phyloP scores from a whole-genome alignment of 2,888 invertebrate genomes.

The Cheilosia impressa region DNA sequence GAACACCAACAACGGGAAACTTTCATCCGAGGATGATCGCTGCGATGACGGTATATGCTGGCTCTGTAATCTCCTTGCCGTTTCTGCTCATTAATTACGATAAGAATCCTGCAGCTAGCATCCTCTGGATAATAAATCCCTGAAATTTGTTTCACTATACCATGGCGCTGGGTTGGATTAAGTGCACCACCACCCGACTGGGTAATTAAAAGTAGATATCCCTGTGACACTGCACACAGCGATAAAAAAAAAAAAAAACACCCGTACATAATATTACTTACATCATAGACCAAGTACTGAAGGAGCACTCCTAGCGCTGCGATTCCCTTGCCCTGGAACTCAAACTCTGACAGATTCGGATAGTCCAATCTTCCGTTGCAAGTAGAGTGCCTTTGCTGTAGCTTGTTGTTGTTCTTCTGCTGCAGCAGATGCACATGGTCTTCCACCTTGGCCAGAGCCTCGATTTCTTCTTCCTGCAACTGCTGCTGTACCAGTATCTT shows the following conservation, averaged over 20 bases:
- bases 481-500: conserved; percentile 60
- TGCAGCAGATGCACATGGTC: conserved; percentile 52
- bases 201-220: conserved; percentile 60
- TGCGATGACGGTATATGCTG: conserved; percentile 34
- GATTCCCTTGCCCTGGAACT: conserved; percentile 86
- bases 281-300: conserved; percentile 92
- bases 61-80: conserved; percentile 33
- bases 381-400: conserved; percentile 79
- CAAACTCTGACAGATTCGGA: conserved; percentile 76
- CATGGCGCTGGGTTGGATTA: conserved; percentile 44
- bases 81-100: conserved; percentile 69
- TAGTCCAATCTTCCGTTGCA: conserved; percentile 78
- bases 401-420: conserved; percentile 63
- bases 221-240: conserved; percentile 2
- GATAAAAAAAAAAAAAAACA: background rate
- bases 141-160: conserved; percentile 47
- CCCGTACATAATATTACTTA: conserved; percentile 83
- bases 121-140: conserved; percentile 64
- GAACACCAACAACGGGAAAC: background rate
- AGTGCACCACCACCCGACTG: conserved; percentile 21
- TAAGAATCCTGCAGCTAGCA: conserved; percentile 60
- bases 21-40: conserved; percentile 30
- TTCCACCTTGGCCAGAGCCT: conserved; percentile 49
- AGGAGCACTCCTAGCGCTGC: conserved; percentile 93
- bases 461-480: conserved; percentile 58